Conservation (phyloP, 2,888 invertebrate species). For the Polietes domitor region DNA sequence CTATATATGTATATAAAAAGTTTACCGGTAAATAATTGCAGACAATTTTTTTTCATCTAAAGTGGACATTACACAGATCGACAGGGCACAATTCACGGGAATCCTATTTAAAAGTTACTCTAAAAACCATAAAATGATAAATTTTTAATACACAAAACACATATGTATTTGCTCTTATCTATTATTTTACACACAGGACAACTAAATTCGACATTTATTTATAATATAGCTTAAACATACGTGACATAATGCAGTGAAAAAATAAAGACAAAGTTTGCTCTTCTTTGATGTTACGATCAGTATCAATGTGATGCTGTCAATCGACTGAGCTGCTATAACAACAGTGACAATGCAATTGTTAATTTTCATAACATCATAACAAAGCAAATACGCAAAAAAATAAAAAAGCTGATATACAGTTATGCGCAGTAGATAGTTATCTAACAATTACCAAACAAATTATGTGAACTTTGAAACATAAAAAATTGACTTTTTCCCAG, state of each 20-base stretch:
- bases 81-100: no score
- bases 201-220: conserved; percentile 27
- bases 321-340: conserved; percentile 12
- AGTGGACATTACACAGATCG: no score
- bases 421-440: no score
- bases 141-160: conserved; percentile 38
- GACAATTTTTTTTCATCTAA: conserved; percentile 29
- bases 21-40: conserved; percentile 24
- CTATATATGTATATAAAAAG: no score
- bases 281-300: conserved; percentile 23
- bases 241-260: conserved; percentile 40
- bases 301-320: background rate
- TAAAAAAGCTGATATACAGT: no score
- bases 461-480: no score
- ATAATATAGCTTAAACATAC: conserved; percentile 39
- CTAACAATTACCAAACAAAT: no score
- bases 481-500: no score
- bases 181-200: conserved; percentile 14
- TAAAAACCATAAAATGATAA: no score
- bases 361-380: no score
- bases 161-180: conserved; percentile 11
- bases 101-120: no score
- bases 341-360: conserved; percentile 12
- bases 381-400: no score
- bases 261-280: conserved; percentile 18